Conservation (phyloP, 2,888 invertebrate species). For the Pasiphila rectangulata region DNA sequence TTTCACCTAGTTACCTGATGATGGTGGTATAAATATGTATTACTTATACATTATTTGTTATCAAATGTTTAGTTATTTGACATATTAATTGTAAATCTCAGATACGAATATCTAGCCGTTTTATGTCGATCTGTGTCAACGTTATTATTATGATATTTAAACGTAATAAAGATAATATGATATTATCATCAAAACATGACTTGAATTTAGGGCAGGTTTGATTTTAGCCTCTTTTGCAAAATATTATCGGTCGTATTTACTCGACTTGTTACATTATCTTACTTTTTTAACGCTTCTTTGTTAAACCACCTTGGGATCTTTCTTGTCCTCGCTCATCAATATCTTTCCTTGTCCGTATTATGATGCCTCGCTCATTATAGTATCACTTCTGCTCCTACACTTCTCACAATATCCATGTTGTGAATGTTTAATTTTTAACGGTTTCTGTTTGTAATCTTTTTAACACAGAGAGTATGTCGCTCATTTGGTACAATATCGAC, state of each 20-base stretch:
- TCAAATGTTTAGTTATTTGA: too few relatives aligned
- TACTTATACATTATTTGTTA: too few relatives aligned
- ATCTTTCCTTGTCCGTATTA: slow-evolving; percentile 5
- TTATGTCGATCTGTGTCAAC: background rate
- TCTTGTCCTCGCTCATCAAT: slow-evolving; percentile 6
- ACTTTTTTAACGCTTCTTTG: slow-evolving; percentile 14
- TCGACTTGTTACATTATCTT: slow-evolving; percentile 6
- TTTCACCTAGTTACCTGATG: too few relatives aligned
- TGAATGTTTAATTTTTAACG: too few relatives aligned
- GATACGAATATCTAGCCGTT: too few relatives aligned
- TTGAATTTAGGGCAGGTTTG: background rate
- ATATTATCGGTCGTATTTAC: slow-evolving; percentile 7
- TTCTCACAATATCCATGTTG: background rate
- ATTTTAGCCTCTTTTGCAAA: slow-evolving; percentile 10
- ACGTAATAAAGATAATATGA: slow-evolving; percentile 5
- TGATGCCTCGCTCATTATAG: background rate
- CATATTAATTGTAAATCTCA: too few relatives aligned
- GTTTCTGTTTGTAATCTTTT: too few relatives aligned
- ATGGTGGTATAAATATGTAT: too few relatives aligned
- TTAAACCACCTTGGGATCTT: background rate
- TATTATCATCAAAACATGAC: slow-evolving; percentile 8
- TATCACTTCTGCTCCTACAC: slow-evolving; percentile 4
- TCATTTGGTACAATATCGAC: too few relatives aligned
- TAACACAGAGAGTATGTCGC: too few relatives aligned
- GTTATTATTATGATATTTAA: background rate